Evolutionary conservation across 2,888 invertebrate species (phyloP).

Genomic region (Agrilus cyanescens): DNA sequence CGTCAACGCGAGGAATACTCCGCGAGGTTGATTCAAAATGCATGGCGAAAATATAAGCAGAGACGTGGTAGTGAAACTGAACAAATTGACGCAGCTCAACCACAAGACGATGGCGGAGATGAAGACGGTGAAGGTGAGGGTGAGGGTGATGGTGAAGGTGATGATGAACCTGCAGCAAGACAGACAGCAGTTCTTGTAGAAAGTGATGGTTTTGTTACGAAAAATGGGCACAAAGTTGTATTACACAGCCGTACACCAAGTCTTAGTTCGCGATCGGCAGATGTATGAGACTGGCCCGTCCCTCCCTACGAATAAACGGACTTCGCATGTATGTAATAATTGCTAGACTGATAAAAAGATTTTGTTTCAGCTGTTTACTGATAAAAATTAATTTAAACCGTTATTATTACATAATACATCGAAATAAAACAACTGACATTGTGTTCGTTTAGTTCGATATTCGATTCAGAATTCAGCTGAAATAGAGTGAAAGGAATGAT

Average conservation of each 20-base stretch:
- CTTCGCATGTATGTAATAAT: too few species aligned
- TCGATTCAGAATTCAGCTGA: constrained; percentile 22
- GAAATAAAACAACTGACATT: too few species aligned
- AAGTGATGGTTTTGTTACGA: constrained; percentile 70
- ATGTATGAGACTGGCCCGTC: constrained; percentile 69
- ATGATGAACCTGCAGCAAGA: constrained; percentile 33
- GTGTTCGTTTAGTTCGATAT: too few species aligned
- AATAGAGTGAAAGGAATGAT: constrained; percentile 25
- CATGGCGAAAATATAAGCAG: constrained; percentile 81
- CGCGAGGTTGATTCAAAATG: constrained; percentile 88
- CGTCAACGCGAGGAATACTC: constrained; percentile 95
- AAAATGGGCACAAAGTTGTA: constrained; percentile 84
- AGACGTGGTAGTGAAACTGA: constrained; percentile 48
- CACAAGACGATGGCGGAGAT: constrained; percentile 21
- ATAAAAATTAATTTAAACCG: too few species aligned
- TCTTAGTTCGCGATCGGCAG: constrained; percentile 69
- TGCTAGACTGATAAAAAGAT: too few species aligned
- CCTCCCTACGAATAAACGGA: too few species aligned
- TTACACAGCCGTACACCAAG: constrained; percentile 80
- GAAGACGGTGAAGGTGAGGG: constrained; percentile 14
- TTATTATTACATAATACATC: too few species aligned
- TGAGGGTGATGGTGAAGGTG: constrained; percentile 19
- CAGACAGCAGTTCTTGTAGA: constrained; percentile 80
- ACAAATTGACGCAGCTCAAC: constrained; percentile 41
- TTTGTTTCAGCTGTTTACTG: too few species aligned